Base-by-base conservation (phyloP, 2,797 vertebrate genomes). In the Phrynocephalus forsythii region DNA sequence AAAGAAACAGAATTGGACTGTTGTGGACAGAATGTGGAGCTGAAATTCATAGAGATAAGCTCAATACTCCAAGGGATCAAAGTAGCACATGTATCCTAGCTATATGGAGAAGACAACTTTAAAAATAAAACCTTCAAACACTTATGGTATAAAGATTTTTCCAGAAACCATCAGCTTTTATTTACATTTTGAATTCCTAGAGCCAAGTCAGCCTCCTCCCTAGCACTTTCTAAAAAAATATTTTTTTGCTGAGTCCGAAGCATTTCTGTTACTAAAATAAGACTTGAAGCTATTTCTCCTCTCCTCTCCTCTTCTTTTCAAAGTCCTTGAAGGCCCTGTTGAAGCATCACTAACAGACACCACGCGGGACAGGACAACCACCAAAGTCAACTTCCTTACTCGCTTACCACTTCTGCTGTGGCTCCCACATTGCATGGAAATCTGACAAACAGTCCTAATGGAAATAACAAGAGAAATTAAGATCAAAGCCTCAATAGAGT, bases 181-280 rank as follows among this genome's bases (percentile, higher is more conserved):
- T 89, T 95, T 95, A 82, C 92, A 78, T 92, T 94, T 95, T 93
- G 69, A 77, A 87, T 93, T 95, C 88, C 78, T 91, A 63, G 88
- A 94, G 13, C 22, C 75, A 87, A 88, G 80, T 79, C 75, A 71
- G 50, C 68, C 93, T 90, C 93, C 79, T 82, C 87, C 84, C 52
- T 87, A 89, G 84, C 13, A 0, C 93, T 95, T 88, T 91, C 86
- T 94, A 94, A 95, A 93, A 92, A 92, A 93, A 92, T 86, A 91
- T 89, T 92, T 91, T 89, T 92, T 79, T 80, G 95, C 67, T 13
- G 71, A 93, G 94, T 91, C 24, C 67, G 71, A 75, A n/a, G 44
- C 8, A 48, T 67, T 67, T 73, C 16, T 72, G 5, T 60, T 90
- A 90, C 92, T 85, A 8, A 90, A 93, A 94, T 92, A 93, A 92